Evolutionary conservation across 37 sponge, comb jelly and placozoan species (phyloP), one percentile per base, ranked within the genome.

Genomic region (Aplysina aerophoba): DNA sequence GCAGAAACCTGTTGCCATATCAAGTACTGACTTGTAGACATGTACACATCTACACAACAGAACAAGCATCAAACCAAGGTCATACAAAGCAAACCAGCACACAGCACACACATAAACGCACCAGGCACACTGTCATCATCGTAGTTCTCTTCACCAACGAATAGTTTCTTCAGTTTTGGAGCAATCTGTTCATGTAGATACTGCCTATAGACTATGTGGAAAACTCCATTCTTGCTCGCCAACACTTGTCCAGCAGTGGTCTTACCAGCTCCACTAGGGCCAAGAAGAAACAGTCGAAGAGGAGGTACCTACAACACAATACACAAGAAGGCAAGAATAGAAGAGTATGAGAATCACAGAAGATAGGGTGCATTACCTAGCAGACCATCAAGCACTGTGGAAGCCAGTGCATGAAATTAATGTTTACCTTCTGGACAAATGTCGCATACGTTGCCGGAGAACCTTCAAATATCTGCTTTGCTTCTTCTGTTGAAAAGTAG

Each of bases 231-330:
- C 75, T 91, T 86, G 62, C 78, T 80, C 27, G 95, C 85, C 75
- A 98, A 77, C 60, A 86, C 59, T 14, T 85, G 73, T 16, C 97
- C 99, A 33, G 94, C 95, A 25, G 90, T 37, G 20, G 85, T 94
- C 89, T 94, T 98, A 20, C 99, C 99, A 74, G 91, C 87, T 0
- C 97, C 99, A 34, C 87, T 86, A 20, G 99, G 97, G 33, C 97
- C 99, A 59, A 96, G 85, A 0, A 98, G 66, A 24, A 93, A 92
- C 44, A 96, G 37, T 17, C 99, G 83, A 35, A 94, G 53, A 13
- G 95, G 95, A 57, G 99, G 99, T 19, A 85, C 87, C 97, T 96
- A 80, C 0, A 40, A 14, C 20, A 59, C 8, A 41, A 31, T 16
- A 78, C 30, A 22, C 33, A 33, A 21, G 64, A 0, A 81, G 19